These are phyloP conservation scores for Aelia acuminata DNA, from an alignment of 2,888 invertebrate species.

Conservation along the genomic window DNA sequence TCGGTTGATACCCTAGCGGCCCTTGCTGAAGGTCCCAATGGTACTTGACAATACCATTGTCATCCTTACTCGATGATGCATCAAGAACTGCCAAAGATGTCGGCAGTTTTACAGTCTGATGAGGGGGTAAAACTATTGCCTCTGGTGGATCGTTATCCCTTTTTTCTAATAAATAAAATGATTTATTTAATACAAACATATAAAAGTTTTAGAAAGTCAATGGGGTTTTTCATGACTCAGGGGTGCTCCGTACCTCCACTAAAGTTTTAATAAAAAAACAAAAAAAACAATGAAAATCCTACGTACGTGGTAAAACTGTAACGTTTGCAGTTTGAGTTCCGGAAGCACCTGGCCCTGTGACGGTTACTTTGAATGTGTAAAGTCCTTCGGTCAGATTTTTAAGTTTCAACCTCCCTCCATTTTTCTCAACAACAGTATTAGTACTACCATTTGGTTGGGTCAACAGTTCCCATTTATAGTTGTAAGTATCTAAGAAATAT, in stretches of 20 bases:
- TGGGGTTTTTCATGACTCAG: no score
- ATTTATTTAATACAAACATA: neutral
- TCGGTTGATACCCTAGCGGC: conserved; percentile 88
- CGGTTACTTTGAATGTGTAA: conserved; percentile 87
- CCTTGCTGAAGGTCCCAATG: conserved; percentile 94
- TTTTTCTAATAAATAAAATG: conserved; percentile 72
- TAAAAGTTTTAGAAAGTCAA: neutral
- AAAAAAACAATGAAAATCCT: neutral
- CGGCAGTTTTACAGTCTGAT: conserved; percentile 89
- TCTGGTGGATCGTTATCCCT: conserved; percentile 87
- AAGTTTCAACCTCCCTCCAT: conserved; percentile 83
- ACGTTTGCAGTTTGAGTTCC: conserved; percentile 91
- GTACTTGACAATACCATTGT: conserved; percentile 80
- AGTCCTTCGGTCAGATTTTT: conserved; percentile 88
- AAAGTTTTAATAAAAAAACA: no score
- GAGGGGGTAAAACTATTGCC: conserved; percentile 87
- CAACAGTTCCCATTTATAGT: conserved; percentile 90
- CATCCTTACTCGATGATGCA: conserved; percentile 81
- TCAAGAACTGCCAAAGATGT: conserved; percentile 92
- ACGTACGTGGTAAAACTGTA: conserved; percentile 83
- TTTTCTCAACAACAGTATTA: conserved; percentile 77
- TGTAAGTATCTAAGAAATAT: conserved; percentile 72
- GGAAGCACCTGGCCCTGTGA: conserved; percentile 82
- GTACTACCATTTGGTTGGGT: conserved; percentile 86
- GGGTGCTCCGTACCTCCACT: no score